Base-by-base conservation (phyloP, 2,888 invertebrate genomes). In the Heliconius hortense region DNA sequence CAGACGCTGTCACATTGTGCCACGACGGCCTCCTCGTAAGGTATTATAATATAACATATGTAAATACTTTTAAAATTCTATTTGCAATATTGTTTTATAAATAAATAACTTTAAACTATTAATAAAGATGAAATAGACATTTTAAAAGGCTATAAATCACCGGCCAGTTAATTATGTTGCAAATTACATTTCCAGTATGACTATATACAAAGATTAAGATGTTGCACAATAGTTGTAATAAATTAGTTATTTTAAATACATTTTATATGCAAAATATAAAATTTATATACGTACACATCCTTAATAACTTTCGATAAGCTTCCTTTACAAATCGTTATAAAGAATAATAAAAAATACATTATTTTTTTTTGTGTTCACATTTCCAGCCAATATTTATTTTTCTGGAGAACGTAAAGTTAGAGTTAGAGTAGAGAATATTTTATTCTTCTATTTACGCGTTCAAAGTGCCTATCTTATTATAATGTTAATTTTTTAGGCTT, bases 151-250 rank as follows among this genome's bases (percentile, higher is more conserved):
- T 24, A 60, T 60, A 60, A 43, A 71, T 71, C 39, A 60, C 24
- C 24, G 13, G n/a, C 24, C 70, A 26, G 56, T 35, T 70, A 39
- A 70, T 70, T 70, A 39, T 60, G 56, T 70, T 59, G 70, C 70
- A 39, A 59, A 39, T 60, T 56, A 60, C 35, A 39, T 60, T n/a
- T 39, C 10, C 31, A 59, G 4, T 39, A 71, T 71, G 60, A 26
- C 26, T 53, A 68, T 68, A 53, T 53, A 53, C 53, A 48, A 5
- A 48, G 43, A 48, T 5, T 48, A 70, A 39, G 60, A 70, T 31
- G n/a, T 53, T 31, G 56, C 18, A 2, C 24, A 70, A 56, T 24
- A 59, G 24, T 53, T 11, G 59, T 10, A 31, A 59, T 18, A 13
- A 2, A 21, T 48, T 48, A 15, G 15, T 7, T 68, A 31, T 26